Evolutionary conservation across 2,113 vertebrate species (phyloP).

Genomic region (Rhadina sibilatrix): DNA sequence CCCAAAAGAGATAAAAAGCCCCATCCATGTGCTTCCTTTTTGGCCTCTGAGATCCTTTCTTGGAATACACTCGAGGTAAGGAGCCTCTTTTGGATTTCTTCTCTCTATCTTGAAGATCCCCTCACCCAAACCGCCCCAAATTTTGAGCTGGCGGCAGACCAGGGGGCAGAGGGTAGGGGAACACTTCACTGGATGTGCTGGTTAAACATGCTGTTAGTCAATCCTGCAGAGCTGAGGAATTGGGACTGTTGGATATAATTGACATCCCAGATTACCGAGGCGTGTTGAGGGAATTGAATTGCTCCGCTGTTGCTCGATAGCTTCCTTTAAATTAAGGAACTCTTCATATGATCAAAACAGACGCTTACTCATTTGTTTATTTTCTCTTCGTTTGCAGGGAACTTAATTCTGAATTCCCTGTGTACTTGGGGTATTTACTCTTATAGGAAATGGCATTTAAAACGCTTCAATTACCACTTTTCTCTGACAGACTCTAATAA

Average conservation of each 20-base stretch:
- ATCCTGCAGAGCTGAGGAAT: neutral
- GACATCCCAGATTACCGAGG: neutral
- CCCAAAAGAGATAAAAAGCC: too few species aligned
- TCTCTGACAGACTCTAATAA: neutral
- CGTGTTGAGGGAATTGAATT: neutral
- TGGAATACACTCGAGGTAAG: too few species aligned
- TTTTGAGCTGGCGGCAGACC: too few species aligned
- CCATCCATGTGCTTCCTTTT: too few species aligned
- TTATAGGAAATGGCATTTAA: neutral
- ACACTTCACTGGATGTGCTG: too few species aligned
- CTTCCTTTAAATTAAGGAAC: slow-evolving; percentile 18
- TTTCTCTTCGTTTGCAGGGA: slow-evolving; percentile 11
- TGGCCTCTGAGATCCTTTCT: too few species aligned
- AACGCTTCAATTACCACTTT: neutral
- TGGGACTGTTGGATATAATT: neutral
- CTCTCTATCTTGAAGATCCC: too few species aligned
- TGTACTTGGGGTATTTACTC: neutral
- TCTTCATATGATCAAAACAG: slow-evolving; percentile 28
- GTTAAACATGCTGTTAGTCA: neutral
- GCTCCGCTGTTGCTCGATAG: neutral
- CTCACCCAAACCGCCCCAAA: too few species aligned
- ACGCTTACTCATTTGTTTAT: neutral
- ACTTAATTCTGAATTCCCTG: slow-evolving; percentile 39
- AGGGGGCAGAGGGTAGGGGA: too few species aligned
- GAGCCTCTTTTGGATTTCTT: too few species aligned